Base-by-base conservation (phyloP, 2,888 invertebrate species). In the Diarsia rubi region DNA sequence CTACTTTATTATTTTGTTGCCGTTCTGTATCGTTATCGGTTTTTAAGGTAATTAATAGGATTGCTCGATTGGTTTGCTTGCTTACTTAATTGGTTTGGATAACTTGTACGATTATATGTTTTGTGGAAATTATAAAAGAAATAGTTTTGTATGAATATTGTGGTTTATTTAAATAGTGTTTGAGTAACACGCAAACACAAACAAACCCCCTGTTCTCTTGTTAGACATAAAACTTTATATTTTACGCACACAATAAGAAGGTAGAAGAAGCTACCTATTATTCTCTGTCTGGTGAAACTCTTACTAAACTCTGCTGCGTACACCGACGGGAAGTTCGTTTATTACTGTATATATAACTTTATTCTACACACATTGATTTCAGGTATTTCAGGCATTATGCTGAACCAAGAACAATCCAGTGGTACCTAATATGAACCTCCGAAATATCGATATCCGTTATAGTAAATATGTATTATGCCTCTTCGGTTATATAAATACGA, bases 1-100 rank as follows among this genome's bases (percentile, higher is more conserved):
- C 76, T 74, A 77, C 75, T 84, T 84, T 72, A 81, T 69, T 73
- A 75, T 80, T 85, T 71, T 81, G 69, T 73, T 73, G 62, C 60
- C 52, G 54, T 71, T 73, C 71, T 54, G 31, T 60, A 65, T 83
- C 73, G 63, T 83, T 75, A 82, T 73, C 60, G 60, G 57, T 82
- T 71, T 75, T 71, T 65, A 27, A 68, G 37, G 62, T 72, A 79
- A 83, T 71, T 59, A 59, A 71, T 31, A 27, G 60, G n/a, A 64
- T 67, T 62, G 27, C 37, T 37, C 8, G 37, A 37, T 37, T 37
- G 37, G 37, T 37, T 37, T 37, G 63, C 44, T 63, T 71, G 68
- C n/a, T 73, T 52, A 27, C 79, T 83, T 74, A 69, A 82, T 75
- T 83, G 63, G 42, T 69, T 69, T 24, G 6, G 24, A 14, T 69